Base-by-base conservation (phyloP, 2,797 vertebrate genomes). In the Neosilurus mollespiculum region DNA sequence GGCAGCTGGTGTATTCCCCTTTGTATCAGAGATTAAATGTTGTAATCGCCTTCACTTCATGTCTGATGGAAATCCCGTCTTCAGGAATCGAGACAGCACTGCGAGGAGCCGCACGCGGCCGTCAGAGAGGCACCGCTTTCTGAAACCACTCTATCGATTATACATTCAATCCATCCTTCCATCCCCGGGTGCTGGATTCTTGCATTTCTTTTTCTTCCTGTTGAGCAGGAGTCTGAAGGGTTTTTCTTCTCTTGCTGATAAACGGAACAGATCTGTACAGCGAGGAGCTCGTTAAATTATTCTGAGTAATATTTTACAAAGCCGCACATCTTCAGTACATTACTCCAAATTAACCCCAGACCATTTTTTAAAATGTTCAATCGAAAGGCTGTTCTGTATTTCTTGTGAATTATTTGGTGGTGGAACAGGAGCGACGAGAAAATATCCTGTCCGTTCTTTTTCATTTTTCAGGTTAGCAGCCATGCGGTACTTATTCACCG, bases 91-190 rank as follows among this genome's bases (percentile, higher is more conserved):
- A 6, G 30, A 54, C 49, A 72, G 70, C 70, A 16, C 20, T 43
- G 18, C 20, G 69, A 53, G 11, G 49, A 53, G 11, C 20, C 3
- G 22, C 69, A 71, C 11, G 0, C 20, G 12, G 56, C 53, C 16
- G 53, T 56, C 72, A 75, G 72, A 75, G 53, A 30, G 71, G 53
- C 71, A 9, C 51, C 53, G 24, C 53, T 75, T 75, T 56, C 72
- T 75, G 16, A 11, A 34, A 34, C n/a, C 70, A 54, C 70, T 26
- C 16, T 18, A 75, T 75, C 26, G 9, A 58, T 75, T 75, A 43
- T 4, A 11, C 16, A 58, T 30, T 58, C 16, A 1, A 20, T 58
- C 26, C 9, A 34, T 34, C n/a, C 16, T 24, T 11, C 18, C 53
- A 34, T 20, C 26, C 53, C 10, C 49, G 9, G 7, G n/a, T 53